Evolutionary conservation across 2,888 invertebrate genomes (phyloP).

Genomic region (Psylliodes chrysocephalus): DNA sequence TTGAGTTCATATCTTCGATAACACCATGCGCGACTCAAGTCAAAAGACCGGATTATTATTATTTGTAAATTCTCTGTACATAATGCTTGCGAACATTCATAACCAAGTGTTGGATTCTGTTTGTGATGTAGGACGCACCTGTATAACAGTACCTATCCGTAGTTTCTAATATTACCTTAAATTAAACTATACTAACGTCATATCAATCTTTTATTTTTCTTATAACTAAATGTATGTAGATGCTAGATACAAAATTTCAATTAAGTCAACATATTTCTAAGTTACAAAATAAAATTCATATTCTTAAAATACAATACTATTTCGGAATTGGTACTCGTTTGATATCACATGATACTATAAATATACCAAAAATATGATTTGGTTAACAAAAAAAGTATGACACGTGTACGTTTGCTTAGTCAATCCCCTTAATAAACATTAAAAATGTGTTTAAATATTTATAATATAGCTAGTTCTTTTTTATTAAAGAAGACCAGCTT

Average conservation of each 20-base stretch:
- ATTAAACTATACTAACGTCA: slow-evolving; percentile 3
- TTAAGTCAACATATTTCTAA: slow-evolving; percentile 6
- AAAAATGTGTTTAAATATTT: too few species aligned
- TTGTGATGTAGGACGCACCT: too few species aligned
- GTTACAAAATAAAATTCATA: slow-evolving; percentile 20
- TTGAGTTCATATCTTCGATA: too few species aligned
- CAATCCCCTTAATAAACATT: neutral
- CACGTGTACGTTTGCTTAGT: neutral
- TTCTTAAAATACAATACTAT: slow-evolving; percentile 24
- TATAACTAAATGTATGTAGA: slow-evolving; percentile 17
- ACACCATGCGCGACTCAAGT: too few species aligned
- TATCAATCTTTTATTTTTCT: slow-evolving; percentile 17
- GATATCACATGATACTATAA: slow-evolving; percentile 14
- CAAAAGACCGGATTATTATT: too few species aligned
- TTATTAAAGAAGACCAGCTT: neutral
- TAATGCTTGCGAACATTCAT: too few species aligned
- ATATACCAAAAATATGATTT: slow-evolving; percentile 11
- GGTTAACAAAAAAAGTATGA: slow-evolving; percentile 5
- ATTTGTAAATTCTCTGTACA: too few species aligned
- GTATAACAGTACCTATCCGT: too few species aligned
- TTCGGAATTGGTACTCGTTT: slow-evolving; percentile 18
- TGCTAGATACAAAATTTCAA: slow-evolving; percentile 18
- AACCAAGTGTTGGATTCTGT: too few species aligned
- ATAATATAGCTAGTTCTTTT: neutral
- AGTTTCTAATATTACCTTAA: too few species aligned